These are phyloP conservation scores for Augochlorella aurata DNA, from an alignment of 2,888 invertebrate genomes.

Conservation along the genomic window DNA sequence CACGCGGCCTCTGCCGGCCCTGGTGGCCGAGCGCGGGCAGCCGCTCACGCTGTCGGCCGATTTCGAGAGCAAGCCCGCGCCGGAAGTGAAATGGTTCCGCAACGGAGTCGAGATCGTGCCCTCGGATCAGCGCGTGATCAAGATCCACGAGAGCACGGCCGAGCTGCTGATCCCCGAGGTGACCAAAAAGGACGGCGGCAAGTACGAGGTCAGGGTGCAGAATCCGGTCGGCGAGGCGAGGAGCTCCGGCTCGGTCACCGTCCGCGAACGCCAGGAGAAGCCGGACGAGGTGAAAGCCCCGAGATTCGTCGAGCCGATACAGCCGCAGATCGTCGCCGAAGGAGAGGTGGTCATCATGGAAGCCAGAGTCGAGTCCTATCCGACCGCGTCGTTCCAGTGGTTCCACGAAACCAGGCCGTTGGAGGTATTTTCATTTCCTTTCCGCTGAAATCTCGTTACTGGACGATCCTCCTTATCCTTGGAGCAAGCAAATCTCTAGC, in stretches of 20 bases:
- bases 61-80: constrained; percentile 88
- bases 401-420: constrained; percentile 89
- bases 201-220: constrained; percentile 93
- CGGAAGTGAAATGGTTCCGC: constrained; percentile 92
- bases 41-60: constrained; percentile 88
- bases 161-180: constrained; percentile 86
- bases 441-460: not conserved
- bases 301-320: constrained; percentile 87
- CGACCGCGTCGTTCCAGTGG: constrained; percentile 94
- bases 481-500: too few species aligned
- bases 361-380: constrained; percentile 89
- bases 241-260: constrained; percentile 91
- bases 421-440: constrained; percentile 77
- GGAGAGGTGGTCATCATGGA: constrained; percentile 92
- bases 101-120: constrained; percentile 90
- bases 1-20: constrained; percentile 89
- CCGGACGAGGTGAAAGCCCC: constrained; percentile 87
- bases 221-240: constrained; percentile 90
- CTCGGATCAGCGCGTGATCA: constrained; percentile 85
- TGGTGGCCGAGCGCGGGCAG: constrained; percentile 87
- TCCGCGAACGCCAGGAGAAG: constrained; percentile 85
- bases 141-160: constrained; percentile 85
- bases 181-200: constrained; percentile 90
- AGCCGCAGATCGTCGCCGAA: constrained; percentile 87
- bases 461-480: too few species aligned